Conservation (phyloP, 92 coral and sea anemone species). For the Scolanthus callimorphus region DNA sequence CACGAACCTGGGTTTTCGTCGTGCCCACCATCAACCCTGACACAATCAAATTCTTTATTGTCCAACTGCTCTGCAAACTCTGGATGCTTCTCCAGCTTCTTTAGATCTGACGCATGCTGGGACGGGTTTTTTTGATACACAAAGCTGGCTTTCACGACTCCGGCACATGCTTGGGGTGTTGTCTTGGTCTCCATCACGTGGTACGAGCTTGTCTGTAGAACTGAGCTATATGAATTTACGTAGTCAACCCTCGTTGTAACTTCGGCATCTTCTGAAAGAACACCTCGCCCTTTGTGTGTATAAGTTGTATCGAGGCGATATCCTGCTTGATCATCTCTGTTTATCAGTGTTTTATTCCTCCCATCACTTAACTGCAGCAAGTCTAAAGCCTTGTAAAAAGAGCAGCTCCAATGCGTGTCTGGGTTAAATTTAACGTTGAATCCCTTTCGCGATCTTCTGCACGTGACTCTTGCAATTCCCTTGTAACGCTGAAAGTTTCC, state of each 20-base stretch:
- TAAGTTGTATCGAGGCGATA: conserved; percentile 41
- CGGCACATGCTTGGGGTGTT: conserved; percentile 41
- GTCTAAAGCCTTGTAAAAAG: conserved; percentile 49
- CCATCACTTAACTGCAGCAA: conserved; percentile 39
- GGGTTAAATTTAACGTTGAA: conserved; percentile 49
- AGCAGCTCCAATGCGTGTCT: conserved; percentile 53
- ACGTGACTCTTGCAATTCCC: conserved; percentile 42
- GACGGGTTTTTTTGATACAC: conserved; percentile 41
- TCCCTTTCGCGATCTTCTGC: conserved; percentile 47
- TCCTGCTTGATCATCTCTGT: conserved; percentile 47
- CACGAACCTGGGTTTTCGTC: conserved; percentile 46
- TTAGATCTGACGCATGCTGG: conserved; percentile 45
- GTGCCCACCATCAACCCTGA: conserved; percentile 50
- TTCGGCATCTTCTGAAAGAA: conserved; percentile 22
- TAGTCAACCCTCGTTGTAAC: conserved; percentile 49
- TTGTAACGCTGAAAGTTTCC: conserved; percentile 35
- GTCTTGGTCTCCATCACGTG: conserved; percentile 29
- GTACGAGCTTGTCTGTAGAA: conserved; percentile 38
- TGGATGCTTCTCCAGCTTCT: conserved; percentile 31
- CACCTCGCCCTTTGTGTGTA: conserved; percentile 46
- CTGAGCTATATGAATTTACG: conserved; percentile 33
- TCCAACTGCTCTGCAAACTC: conserved; percentile 12
- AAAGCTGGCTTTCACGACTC: conserved; percentile 41
- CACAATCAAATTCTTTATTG: conserved; percentile 27
- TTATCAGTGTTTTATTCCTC: conserved; percentile 9